Conservation (phyloP, 2,797 vertebrate species). For the Buphagus erythrorhynchus region DNA sequence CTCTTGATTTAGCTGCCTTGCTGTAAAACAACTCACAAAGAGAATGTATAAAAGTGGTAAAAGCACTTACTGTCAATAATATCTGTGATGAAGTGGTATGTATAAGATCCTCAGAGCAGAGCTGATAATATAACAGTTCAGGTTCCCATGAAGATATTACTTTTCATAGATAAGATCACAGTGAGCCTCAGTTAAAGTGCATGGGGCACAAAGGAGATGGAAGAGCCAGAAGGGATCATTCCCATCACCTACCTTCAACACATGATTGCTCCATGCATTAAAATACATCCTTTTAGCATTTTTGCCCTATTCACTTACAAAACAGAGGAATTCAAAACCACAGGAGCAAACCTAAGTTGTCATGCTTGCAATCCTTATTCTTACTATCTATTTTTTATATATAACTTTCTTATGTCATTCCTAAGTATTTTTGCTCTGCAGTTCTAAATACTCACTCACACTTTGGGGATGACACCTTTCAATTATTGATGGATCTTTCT, state of each 20-base stretch:
- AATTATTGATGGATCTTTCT: background rate
- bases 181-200: background rate
- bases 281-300: background rate
- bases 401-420: background rate
- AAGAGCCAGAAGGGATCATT: background rate
- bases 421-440: background rate
- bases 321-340: background rate
- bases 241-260: background rate
- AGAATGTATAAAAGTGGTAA: slow-evolving; percentile 20
- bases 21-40: slow-evolving; percentile 25
- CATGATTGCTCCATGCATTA: background rate
- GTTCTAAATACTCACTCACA: background rate
- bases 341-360: background rate
- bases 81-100: background rate
- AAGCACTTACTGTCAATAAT: slow-evolving; percentile 40
- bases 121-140: background rate
- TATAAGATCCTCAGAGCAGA: background rate
- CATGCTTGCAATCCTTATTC: background rate
- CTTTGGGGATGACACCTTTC: background rate
- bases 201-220: background rate
- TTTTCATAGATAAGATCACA: background rate
- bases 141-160: background rate
- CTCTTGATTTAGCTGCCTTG: slow-evolving; percentile 15
- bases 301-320: background rate
- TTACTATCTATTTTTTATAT: background rate